Conservation (phyloP, 2,113 vertebrate species). For the Grantiella picta region DNA sequence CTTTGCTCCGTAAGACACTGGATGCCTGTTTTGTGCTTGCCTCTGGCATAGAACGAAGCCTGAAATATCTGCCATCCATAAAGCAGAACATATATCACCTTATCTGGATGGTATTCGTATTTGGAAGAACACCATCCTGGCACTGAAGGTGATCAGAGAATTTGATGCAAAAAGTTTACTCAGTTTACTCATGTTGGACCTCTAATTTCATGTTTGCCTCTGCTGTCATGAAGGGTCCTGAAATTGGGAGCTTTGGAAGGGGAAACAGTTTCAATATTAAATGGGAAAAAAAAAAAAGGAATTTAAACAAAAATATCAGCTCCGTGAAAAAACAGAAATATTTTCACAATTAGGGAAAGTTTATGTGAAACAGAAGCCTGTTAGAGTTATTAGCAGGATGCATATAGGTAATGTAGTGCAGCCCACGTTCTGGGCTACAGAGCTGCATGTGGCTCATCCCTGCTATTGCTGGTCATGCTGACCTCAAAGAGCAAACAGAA, state of each 20-base stretch:
- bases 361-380: neutral
- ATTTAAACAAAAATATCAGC: neutral
- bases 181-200: neutral
- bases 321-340: neutral
- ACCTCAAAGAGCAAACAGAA: neutral
- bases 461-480: neutral
- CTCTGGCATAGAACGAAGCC: neutral
- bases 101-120: neutral
- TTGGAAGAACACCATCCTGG: neutral
- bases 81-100: neutral
- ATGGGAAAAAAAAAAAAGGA: neutral
- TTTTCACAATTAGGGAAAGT: neutral
- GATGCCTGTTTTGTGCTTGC: neutral
- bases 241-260: neutral
- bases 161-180: neutral
- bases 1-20: neutral
- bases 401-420: neutral
- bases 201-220: neutral
- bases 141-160: neutral
- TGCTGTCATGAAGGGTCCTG: neutral
- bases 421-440: neutral
- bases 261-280: neutral
- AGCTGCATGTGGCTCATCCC: neutral
- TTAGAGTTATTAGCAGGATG: neutral
- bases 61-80: neutral